Evolutionary conservation across 2,113 vertebrate species (phyloP).

Genomic region (Carassius carassius): DNA sequence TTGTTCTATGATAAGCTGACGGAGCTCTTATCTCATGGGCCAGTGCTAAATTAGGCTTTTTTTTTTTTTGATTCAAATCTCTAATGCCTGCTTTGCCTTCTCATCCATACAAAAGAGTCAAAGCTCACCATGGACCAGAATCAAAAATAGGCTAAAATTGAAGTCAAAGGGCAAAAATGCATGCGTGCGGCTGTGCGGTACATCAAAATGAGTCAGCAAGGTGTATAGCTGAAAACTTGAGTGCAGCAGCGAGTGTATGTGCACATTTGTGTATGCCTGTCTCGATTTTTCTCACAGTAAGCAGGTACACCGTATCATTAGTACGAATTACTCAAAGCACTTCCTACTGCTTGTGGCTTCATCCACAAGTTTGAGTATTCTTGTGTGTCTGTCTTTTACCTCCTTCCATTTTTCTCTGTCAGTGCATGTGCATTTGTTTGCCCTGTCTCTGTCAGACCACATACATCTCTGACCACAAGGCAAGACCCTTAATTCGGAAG

Average conservation of each 20-base stretch:
- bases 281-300: not conserved
- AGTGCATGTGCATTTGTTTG: not conserved
- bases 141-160: conserved; percentile 32
- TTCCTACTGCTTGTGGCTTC: conserved; percentile 43
- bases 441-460: not conserved
- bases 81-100: conserved; percentile 20
- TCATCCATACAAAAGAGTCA: conserved; percentile 31
- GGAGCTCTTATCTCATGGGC: conserved; percentile 51
- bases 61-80: conserved; percentile 40
- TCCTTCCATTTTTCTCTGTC: not conserved
- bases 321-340: conserved; percentile 27
- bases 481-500: not conserved
- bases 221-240: not conserved
- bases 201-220: conserved; percentile 4
- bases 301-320: conserved; percentile 44
- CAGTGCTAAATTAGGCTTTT: conserved; percentile 45
- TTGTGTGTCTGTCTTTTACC: not conserved
- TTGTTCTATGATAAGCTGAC: conserved; percentile 60
- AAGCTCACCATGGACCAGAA: conserved; percentile 1
- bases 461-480: not conserved
- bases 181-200: not conserved
- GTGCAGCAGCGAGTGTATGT: not conserved
- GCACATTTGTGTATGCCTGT: not conserved
- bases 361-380: conserved; percentile 32
- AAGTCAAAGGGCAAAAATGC: conserved; percentile 34